Evolutionary conservation across 1,140 invertebrate species (phyloP), one percentile per base, ranked within the genome.

Genomic region (Heliconius hermathena): DNA sequence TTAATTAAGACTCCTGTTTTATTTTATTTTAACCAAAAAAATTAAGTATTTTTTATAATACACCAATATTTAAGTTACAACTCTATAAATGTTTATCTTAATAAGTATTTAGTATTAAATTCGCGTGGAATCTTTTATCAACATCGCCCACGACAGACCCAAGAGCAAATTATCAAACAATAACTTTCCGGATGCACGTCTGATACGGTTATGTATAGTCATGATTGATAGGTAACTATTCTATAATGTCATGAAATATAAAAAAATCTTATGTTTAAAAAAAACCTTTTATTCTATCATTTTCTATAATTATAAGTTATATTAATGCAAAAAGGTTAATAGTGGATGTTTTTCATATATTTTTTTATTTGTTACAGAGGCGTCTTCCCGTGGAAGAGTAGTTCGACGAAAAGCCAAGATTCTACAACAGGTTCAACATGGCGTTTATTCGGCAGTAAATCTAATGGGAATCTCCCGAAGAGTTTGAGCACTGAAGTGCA

Each of bases 371-470:
- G 95, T 94, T 95, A 89, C 85, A 96, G 96, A 91, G 96, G 95
- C 85, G 95, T 97, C 2, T 96, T 97, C 85, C 95, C 96, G 0
- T 96, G 96, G 96, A 96, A 96, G 82, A 95, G 94, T 38, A 95
- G 82, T 81, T 90, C 87, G 41, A 87, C 90, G 1, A 91, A 93
- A 77, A 87, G 72, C 49, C 85, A 89, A 82, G 88, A 91, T 2
- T 78, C 87, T 66, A 74, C 74, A n/a, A 82, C 75, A 29, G 26
- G 75, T 38, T 9, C 75, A 1, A 82, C 88, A 3, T 93, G 93
- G 93, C 83, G 88, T 20, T 78, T 94, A 13, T 94, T 94, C 83
- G 88, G 93, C 33, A 92, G 89, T 84, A 93, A 93, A 54, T 92
- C 91, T 36, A 91, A 86, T 29, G 87, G 85, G 29, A 92, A 90